Evolutionary conservation across 1,140 invertebrate species (phyloP).

Genomic region (Dendroctonus valens): DNA sequence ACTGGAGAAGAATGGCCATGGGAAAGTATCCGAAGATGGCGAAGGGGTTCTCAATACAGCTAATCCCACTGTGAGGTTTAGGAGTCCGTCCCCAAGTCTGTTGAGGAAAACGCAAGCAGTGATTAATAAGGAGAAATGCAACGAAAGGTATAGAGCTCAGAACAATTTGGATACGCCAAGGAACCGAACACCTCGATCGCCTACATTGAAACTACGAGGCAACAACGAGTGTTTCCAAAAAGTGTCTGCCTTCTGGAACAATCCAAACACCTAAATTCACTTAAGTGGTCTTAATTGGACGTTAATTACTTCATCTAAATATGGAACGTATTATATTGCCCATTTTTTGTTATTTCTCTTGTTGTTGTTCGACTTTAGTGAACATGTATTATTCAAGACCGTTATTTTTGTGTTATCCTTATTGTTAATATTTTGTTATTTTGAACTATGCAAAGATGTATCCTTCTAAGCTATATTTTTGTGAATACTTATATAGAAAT

Average conservation of each 20-base stretch:
- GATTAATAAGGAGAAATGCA: conserved; percentile 40
- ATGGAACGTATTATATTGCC: no score
- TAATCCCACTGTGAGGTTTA: conserved; percentile 33
- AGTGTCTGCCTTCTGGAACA: conserved; percentile 46
- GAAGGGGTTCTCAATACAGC: conserved; percentile 1
- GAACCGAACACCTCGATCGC: conserved; percentile 1
- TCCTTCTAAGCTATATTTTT: conserved; percentile 9
- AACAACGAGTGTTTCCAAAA: conserved; percentile 45
- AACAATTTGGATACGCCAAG: conserved; percentile 4
- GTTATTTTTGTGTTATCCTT: no score
- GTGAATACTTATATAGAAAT: background rate
- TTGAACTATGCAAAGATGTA: background rate
- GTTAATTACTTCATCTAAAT: no score
- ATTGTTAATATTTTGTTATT: no score
- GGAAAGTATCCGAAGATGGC: background rate
- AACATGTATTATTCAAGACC: no score
- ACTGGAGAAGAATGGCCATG: conserved; percentile 6
- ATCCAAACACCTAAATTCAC: conserved; percentile 38
- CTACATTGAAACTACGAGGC: conserved; percentile 31
- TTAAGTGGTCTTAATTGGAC: no score
- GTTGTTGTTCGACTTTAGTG: no score
- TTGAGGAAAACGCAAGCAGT: conserved; percentile 42
- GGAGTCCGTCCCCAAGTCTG: conserved; percentile 40
- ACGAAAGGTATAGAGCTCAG: conserved; percentile 32
- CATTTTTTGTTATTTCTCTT: no score